Base-by-base conservation (phyloP, 2,797 vertebrate species). In the Sebastes diaconus region DNA sequence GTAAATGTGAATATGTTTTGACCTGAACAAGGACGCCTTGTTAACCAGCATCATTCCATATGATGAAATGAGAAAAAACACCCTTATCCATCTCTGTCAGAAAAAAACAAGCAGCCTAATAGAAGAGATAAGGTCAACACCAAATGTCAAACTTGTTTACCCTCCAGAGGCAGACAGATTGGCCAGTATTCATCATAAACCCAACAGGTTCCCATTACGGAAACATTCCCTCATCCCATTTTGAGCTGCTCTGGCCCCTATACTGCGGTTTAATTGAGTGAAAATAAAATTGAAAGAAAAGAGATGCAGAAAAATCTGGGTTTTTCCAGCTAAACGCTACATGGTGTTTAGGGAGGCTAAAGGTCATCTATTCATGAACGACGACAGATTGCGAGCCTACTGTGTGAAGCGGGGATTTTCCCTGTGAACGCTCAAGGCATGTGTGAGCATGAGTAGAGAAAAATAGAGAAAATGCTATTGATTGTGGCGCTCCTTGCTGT, bases 111-210 rank as follows among this genome's bases (percentile, higher is more conserved):
- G 84, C 81, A 54, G 84, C 83, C 73, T 91, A 93, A 93, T 91
- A 86, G 88, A 93, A 84, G 67, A 87, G 87, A 94, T 92, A 95
- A 95, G 94, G 94, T 96, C 95, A 96, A 84, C 74, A 80, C 69
- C 85, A 95, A 95, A 95, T 95, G 94, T 94, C 95, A 95, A 88
- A 91, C 69, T 83, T 96, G 95, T 96, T 96, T 95, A 94, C 92
- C 91, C 93, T 93, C 88, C 89, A 82, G 89, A 91, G 83, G 86
- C 87, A 83, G 92, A 94, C 89, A 87, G 91, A 94, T 93, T 81
- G 91, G 88, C 80, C 80, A 34, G 89, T 82, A 89, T 91, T 94
- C 91, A 94, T 94, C 88, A 91, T 86, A 89, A 94, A 90, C 90
- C 88, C 88, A 88, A 90, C 90, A 90, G 87, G 84, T 85, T 89